Evolutionary conservation across 2,888 invertebrate genomes (phyloP).

Genomic region (Drosophila maculinotata): DNA sequence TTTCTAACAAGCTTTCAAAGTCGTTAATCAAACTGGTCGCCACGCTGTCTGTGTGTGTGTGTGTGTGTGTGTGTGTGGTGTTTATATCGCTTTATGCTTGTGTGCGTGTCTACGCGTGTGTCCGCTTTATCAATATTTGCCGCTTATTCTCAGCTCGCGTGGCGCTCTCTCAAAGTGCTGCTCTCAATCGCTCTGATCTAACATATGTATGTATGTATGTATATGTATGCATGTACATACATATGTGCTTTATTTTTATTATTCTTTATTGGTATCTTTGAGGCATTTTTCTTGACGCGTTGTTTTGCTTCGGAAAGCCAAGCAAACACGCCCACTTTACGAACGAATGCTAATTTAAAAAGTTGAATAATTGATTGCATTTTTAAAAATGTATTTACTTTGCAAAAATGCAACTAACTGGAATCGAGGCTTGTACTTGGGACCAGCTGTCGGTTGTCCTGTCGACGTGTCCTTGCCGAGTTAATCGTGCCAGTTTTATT

Average conservation of each 20-base stretch:
- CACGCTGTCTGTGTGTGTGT: constrained; percentile 14
- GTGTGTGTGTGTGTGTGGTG: constrained; percentile 15
- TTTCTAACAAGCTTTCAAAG: constrained; percentile 29
- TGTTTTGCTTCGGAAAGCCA: constrained; percentile 26
- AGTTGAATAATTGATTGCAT: constrained; percentile 36
- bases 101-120: constrained; percentile 22
- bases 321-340: constrained; percentile 34
- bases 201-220: neutral
- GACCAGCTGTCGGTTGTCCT: constrained; percentile 19
- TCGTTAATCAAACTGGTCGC: constrained; percentile 42
- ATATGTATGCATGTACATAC: constrained; percentile 2
- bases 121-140: constrained; percentile 37
- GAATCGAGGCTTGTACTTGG: neutral
- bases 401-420: neutral
- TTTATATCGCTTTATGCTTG: constrained; percentile 9
- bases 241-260: constrained; percentile 13
- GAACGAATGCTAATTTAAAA: constrained; percentile 14
- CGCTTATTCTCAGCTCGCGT: constrained; percentile 25
- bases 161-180: constrained; percentile 25
- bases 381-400: constrained; percentile 2
- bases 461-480: neutral
- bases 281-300: constrained; percentile 34
- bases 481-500: neutral
- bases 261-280: constrained; percentile 34
- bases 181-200: constrained; percentile 11